phyloP scores from a whole-genome alignment of 1,140 invertebrate species.

The Cyclargus thomasi region DNA sequence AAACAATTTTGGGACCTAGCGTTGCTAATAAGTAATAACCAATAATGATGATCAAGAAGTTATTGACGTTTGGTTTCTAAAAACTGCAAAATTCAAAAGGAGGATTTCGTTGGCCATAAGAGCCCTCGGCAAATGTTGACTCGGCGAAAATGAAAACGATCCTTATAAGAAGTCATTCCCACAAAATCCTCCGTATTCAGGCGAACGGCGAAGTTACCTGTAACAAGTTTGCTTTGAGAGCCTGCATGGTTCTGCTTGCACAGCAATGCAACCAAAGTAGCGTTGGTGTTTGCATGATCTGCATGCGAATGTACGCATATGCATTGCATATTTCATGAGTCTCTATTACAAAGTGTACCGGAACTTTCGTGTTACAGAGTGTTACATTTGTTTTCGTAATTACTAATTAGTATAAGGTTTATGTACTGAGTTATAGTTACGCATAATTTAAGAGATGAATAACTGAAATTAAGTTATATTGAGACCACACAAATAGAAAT shows the following conservation, averaged over 20 bases:
- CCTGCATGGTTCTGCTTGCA: background rate
- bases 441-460: too few species aligned
- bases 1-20: too few species aligned
- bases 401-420: too few species aligned
- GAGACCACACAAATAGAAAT: too few species aligned
- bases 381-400: background rate
- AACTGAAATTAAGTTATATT: too few species aligned
- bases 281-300: background rate
- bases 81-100: background rate
- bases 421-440: too few species aligned
- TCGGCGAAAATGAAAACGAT: constrained; percentile 1
- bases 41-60: background rate
- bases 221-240: background rate
- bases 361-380: background rate
- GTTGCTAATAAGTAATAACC: too few species aligned
- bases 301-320: constrained; percentile 2
- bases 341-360: background rate
- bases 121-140: background rate
- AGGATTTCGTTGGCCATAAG: background rate
- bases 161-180: constrained; percentile 1
- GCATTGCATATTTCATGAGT: background rate
- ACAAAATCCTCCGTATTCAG: background rate
- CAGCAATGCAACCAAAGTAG: background rate
- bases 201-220: background rate
- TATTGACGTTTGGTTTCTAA: background rate